A percentile compares a stretch with the other conserved stretches of the same genome.
Evolutionary conservation across 2,888 invertebrate species (phyloP).

Genomic region (Drosophila antonietae): DNA sequence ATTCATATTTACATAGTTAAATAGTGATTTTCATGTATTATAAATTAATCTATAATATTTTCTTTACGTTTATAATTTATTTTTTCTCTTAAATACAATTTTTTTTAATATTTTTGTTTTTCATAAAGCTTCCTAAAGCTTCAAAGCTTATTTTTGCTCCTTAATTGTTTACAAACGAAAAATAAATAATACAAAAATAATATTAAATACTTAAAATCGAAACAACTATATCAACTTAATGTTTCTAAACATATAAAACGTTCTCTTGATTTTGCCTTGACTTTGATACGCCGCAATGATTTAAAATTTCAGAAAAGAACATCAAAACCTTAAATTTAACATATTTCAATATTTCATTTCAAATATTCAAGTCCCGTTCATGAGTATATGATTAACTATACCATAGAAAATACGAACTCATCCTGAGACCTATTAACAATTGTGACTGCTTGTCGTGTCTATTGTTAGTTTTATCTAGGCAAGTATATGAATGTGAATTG

Average conservation of each 20-base stretch:
- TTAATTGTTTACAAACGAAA: too few relatives aligned
- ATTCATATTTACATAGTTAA: too few relatives aligned
- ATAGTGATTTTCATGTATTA: too few relatives aligned
- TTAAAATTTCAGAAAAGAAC: not conserved
- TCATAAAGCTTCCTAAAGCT: too few relatives aligned
- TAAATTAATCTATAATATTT: too few relatives aligned
- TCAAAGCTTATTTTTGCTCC: too few relatives aligned
- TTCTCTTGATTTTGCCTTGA: not conserved
- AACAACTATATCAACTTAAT: too few relatives aligned
- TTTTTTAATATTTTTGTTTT: too few relatives aligned
- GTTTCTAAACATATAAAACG: not conserved
- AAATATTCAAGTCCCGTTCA: not conserved
- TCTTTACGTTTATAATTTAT: too few relatives aligned
- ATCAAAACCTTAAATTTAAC: not conserved
- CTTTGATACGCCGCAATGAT: not conserved
- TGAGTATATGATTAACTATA: conserved; percentile 4
- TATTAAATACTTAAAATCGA: not conserved
- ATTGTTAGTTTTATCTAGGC: conserved; percentile 41
- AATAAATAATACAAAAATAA: too few relatives aligned
- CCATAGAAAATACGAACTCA: not conserved
- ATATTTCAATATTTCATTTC: too few relatives aligned
- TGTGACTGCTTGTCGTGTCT: conserved; percentile 43
- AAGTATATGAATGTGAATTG: not conserved
- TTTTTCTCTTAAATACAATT: too few relatives aligned
- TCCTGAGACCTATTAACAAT: conserved; percentile 28